phyloP scores from a whole-genome alignment of 2,113 vertebrate genomes.

The Pithys albifrons region DNA sequence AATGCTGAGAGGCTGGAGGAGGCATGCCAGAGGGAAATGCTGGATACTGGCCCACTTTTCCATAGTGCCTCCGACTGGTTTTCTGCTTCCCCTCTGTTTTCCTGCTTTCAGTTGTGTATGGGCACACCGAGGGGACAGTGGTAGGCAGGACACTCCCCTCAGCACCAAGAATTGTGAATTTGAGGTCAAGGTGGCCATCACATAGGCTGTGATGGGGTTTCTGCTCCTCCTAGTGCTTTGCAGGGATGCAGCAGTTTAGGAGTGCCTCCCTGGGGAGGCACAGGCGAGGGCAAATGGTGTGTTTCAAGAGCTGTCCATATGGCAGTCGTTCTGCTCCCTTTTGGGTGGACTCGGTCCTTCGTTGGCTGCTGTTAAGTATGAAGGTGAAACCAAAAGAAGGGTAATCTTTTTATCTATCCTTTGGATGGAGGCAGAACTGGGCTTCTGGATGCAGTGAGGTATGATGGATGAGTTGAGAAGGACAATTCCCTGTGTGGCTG shows the following conservation, averaged over 20 bases:
- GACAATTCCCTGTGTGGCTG: background rate
- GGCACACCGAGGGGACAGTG: rapidly evolving
- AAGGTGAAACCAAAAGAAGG: background rate
- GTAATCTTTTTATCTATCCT: background rate
- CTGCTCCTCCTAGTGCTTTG: rapidly evolving
- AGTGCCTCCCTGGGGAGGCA: background rate
- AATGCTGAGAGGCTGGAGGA: background rate
- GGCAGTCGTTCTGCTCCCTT: background rate
- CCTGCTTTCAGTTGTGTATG: background rate
- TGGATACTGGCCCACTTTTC: background rate
- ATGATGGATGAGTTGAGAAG: background rate
- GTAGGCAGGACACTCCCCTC: rapidly evolving
- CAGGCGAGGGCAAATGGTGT: background rate
- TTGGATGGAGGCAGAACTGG: background rate
- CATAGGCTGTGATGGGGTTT: background rate
- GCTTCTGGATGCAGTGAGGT: background rate
- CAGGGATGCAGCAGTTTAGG: background rate
- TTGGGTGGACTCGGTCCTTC: background rate
- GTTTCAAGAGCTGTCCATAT: background rate
- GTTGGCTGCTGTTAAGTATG: background rate
- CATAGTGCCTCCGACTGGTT: background rate
- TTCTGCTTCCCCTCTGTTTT: background rate
- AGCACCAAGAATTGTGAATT: background rate
- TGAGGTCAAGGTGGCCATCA: background rate
- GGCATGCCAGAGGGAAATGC: background rate